These are phyloP conservation scores for Manis pentadactyla DNA, from an alignment of 2,797 vertebrate genomes.

Conservation along the genomic window DNA sequence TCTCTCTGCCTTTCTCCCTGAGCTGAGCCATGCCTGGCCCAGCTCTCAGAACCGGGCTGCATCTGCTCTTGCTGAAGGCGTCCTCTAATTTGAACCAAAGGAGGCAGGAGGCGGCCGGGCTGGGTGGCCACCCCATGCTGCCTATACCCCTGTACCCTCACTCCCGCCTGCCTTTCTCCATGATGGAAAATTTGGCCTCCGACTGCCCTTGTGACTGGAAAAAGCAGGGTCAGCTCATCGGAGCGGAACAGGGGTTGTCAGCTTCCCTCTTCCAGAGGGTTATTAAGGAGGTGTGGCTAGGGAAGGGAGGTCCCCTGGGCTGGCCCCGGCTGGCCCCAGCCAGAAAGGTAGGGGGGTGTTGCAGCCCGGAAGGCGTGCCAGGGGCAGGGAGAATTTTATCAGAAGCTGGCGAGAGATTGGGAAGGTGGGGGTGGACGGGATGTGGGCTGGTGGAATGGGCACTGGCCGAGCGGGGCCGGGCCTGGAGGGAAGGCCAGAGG, in stretches of 20 bases:
- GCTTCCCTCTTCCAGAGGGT: constrained; percentile 56
- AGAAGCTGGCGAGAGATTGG: background rate
- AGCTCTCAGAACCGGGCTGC: background rate
- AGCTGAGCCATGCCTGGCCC: background rate
- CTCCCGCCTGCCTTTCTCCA: constrained; percentile 67
- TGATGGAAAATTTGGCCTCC: constrained; percentile 86
- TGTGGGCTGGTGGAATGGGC: background rate
- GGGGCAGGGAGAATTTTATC: background rate
- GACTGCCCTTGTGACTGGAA: constrained; percentile 87
- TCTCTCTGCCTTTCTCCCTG: constrained; percentile 33
- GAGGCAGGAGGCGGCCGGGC: background rate
- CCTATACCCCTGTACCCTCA: background rate
- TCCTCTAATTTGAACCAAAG: constrained; percentile 61
- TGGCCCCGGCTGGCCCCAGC: background rate
- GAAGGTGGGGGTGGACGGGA: background rate
- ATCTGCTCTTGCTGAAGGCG: constrained; percentile 78
- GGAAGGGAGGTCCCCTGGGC: constrained; percentile 23
- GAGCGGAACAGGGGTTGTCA: constrained; percentile 76
- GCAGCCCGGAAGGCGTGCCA: background rate
- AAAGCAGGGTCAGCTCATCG: constrained; percentile 81
- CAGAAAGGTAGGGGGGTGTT: rapidly evolving
- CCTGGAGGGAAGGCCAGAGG: background rate
- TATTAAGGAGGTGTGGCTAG: constrained; percentile 70
- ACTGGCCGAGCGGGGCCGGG: background rate
- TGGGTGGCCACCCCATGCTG: background rate